Base-by-base conservation (phyloP, 2,797 vertebrate genomes). In the Clarias laeviceps region DNA sequence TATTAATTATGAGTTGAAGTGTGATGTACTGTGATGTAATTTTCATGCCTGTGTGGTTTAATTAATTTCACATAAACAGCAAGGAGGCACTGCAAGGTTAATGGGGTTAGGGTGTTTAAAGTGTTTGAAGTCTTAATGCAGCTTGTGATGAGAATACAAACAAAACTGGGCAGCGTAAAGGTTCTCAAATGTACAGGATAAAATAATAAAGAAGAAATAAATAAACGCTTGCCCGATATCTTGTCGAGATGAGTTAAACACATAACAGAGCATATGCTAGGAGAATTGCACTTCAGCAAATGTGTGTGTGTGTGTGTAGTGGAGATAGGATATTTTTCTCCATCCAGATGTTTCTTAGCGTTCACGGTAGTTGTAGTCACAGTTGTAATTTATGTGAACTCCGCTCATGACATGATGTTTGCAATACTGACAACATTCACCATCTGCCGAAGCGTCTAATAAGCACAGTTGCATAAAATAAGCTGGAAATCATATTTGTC, bases 41-140 rank as follows among this genome's bases (percentile, higher is more conserved):
- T 82, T 78, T 64, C 85, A 86, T 80, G 85, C 85, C 72, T 90
- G 91, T 89, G 87, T 89, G 84, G 79, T 89, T 94, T 94, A 94
- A 95, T 95, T 94, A 94, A 93, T 85, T 89, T 91, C 89, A 94
- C 91, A 93, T 88, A 92, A 91, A 90, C 88, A 82, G 88, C 69
- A 85, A 73, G 82, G 84, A 90, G 89, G 85, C 76, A 64, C 54
- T 78, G 78, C 93, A 94, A 93, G 93, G 94, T 94, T 94, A 95
- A 94, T 92, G 93, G 92, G 84, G 84, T 80, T 82, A 86, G 64
- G 45, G 45, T 50, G 68, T 68, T 62, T 12, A 61, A 61, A 82
- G 56, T 59, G 62, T 40, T 18, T 40, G 76, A 85, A 80, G 82
- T 81, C 80, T 17, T n/a, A 29, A 64, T 69, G 73, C 22, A 50